phyloP scores from a whole-genome alignment of 2,113 vertebrate genomes.

The Oreochromis niloticus region DNA sequence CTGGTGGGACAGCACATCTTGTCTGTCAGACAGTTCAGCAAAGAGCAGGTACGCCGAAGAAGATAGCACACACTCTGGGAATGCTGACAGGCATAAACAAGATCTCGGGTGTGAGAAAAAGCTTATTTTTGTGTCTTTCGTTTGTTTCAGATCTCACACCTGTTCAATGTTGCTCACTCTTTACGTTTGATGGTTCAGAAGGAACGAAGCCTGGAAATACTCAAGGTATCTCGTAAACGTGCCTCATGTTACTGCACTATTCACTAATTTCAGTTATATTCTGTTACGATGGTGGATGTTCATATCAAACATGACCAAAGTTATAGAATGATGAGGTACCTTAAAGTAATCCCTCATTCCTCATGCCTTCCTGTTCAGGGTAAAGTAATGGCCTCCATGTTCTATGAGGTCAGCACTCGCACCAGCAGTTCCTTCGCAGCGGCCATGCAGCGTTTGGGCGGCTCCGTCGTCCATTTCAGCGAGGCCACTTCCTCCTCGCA shows the following conservation, averaged over 20 bases:
- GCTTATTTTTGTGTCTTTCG: not conserved
- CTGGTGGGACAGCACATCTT: constrained; percentile 90
- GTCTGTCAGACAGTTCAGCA: constrained; percentile 89
- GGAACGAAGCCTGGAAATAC: constrained; percentile 88
- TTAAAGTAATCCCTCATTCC: not conserved
- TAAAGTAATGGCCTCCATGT: constrained; percentile 96
- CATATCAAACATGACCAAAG: not conserved
- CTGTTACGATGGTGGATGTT: not conserved
- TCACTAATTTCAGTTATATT: not conserved
- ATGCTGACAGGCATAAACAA: not conserved
- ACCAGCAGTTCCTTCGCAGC: constrained; percentile 93
- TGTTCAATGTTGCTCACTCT: constrained; percentile 89
- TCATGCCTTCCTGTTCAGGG: constrained; percentile 68
- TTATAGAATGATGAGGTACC: not conserved
- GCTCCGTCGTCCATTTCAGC: constrained; percentile 85
- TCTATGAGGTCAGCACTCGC: constrained; percentile 93
- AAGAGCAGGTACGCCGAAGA: constrained; percentile 82
- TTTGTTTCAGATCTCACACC: constrained; percentile 82
- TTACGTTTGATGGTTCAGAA: constrained; percentile 93
- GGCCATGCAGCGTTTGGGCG: constrained; percentile 91
- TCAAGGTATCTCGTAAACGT: constrained; percentile 77
- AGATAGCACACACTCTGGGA: not conserved
- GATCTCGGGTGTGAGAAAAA: not conserved
- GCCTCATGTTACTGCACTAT: not conserved
- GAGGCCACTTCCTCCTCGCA: constrained; percentile 91